Conservation (phyloP, 35 echinoderm and acorn worm species). For the Strongylocentrotus purpuratus region DNA sequence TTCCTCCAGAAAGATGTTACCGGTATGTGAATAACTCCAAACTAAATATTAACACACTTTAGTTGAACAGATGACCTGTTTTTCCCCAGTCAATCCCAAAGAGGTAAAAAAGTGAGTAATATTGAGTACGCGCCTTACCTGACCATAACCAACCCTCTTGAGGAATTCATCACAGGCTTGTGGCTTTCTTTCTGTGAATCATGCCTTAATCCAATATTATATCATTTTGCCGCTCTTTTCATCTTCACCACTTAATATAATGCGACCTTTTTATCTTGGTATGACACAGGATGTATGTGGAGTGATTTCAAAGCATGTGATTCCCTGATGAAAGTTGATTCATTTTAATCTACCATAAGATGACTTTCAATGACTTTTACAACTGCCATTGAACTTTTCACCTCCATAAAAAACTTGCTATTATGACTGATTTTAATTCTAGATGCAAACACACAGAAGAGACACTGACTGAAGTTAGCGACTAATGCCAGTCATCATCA, state of each 20-base stretch:
- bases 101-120: background rate
- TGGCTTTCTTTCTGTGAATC: background rate
- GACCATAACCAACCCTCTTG: background rate
- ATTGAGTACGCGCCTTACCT: background rate
- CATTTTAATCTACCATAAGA: background rate
- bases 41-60: background rate
- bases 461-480: too few relatives aligned
- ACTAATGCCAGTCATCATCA: too few relatives aligned
- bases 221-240: background rate
- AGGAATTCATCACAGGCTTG: background rate
- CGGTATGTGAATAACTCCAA: too few relatives aligned
- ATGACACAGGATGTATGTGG: background rate
- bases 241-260: background rate
- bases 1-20: too few relatives aligned
- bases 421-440: background rate
- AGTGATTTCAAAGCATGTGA: background rate
- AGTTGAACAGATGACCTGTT: background rate
- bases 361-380: background rate
- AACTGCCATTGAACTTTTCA: background rate
- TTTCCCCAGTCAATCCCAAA: background rate
- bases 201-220: conserved; percentile 4
- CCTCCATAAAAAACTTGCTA: background rate
- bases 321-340: background rate
- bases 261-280: background rate
- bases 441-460: background rate